phyloP scores from a whole-genome alignment of 2,888 invertebrate species.

The Pyrrhosoma nymphula region DNA sequence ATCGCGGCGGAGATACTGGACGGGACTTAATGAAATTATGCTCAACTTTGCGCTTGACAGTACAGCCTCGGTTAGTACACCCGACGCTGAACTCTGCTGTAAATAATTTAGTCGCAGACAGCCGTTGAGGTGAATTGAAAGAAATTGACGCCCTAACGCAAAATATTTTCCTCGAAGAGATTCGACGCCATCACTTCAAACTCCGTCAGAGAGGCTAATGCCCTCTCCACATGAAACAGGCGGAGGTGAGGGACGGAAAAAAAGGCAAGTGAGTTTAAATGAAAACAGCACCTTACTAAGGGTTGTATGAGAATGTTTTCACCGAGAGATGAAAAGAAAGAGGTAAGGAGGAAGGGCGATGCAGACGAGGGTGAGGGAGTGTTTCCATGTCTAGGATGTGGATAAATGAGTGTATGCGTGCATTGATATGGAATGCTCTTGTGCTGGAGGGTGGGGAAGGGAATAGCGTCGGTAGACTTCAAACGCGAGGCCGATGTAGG shows the following conservation, averaged over 20 bases:
- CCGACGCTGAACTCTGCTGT: no score
- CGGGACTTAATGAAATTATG: no score
- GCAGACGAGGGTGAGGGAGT: background rate
- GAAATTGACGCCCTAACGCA: no score
- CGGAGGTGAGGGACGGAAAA: background rate
- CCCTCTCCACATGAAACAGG: background rate
- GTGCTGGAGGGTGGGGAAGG: background rate
- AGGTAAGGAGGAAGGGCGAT: background rate
- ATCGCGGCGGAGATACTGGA: no score
- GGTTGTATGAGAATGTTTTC: background rate
- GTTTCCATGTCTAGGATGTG: background rate
- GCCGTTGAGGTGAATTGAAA: no score
- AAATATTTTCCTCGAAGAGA: no score
- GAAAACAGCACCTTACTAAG: background rate
- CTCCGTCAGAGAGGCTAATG: no score
- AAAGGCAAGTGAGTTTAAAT: background rate
- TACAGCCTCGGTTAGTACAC: no score
- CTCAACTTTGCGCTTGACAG: no score
- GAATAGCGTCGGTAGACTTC: background rate
- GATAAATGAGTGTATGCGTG: background rate
- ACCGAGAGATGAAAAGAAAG: background rate
- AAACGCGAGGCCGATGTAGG: constrained; percentile 5
- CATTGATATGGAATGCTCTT: background rate
- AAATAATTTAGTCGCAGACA: no score
- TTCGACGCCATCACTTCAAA: no score